Evolutionary conservation across 2,888 invertebrate genomes (phyloP).

Genomic region (Eupsilia transversa): DNA sequence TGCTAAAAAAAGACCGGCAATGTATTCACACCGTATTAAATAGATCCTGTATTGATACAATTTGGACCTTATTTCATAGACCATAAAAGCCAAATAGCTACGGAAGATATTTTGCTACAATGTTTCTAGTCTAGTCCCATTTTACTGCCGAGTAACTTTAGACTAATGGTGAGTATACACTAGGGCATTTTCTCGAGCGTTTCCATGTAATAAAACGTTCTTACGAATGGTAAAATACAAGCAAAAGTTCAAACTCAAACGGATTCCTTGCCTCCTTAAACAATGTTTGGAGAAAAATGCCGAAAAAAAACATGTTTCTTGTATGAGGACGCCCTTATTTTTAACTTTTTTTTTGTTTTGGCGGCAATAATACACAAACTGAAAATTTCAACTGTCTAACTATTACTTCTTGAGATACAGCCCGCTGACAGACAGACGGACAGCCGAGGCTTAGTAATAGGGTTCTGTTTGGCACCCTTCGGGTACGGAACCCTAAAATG

Average conservation of each 20-base stretch:
- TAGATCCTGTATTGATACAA: slow-evolving; percentile 13
- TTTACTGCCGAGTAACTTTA: background rate
- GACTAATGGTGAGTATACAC: background rate
- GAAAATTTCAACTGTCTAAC: no score
- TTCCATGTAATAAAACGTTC: background rate
- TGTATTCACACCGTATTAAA: slow-evolving; percentile 22
- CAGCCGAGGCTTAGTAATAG: no score
- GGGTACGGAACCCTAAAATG: no score
- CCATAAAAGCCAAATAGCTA: slow-evolving; percentile 1
- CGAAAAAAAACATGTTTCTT: no score
- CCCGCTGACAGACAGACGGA: no score
- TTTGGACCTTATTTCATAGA: slow-evolving; percentile 14
- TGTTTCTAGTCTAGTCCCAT: background rate
- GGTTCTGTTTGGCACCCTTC: no score
- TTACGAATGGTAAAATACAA: background rate
- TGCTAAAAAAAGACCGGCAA: slow-evolving; percentile 4
- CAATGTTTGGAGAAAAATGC: no score
- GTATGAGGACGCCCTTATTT: no score
- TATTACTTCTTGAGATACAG: no score
- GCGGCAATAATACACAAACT: no score
- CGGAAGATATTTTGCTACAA: background rate
- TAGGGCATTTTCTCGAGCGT: background rate
- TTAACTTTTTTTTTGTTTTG: no score
- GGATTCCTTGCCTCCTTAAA: no score
- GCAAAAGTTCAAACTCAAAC: background rate